Conservation (phyloP, 2,888 invertebrate genomes). For the Lysandra bellargus region DNA sequence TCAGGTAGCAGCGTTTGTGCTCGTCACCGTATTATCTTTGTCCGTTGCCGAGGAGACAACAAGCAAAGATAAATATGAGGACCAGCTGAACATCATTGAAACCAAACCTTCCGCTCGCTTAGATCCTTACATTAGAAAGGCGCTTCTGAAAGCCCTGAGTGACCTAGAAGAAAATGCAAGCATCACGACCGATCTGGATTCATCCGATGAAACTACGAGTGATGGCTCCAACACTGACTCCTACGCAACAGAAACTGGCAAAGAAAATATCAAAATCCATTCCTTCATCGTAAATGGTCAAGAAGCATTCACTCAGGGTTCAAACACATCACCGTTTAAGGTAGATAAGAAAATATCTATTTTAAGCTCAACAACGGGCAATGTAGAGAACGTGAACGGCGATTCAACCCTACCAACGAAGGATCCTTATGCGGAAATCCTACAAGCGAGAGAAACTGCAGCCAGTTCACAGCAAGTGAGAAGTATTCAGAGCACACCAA, state of each 20-base stretch:
- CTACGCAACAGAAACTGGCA: conserved; percentile 35
- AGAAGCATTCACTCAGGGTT: conserved; percentile 62
- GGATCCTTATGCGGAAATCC: conserved; percentile 66
- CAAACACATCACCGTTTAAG: conserved; percentile 57
- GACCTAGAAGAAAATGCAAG: conserved; percentile 84
- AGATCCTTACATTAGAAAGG: conserved; percentile 87
- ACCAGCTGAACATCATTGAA: conserved; percentile 69
- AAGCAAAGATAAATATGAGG: conserved; percentile 53
- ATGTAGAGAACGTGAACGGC: conserved; percentile 65
- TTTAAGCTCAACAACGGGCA: conserved; percentile 68
- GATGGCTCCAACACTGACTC: conserved; percentile 59
- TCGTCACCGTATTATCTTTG: conserved; percentile 54
- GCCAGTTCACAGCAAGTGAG: conserved; percentile 65
- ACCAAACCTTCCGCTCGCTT: conserved; percentile 81
- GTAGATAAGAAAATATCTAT: conserved; percentile 69
- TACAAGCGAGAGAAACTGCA: conserved; percentile 63
- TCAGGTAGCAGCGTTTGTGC: conserved; percentile 60
- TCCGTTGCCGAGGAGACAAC: conserved; percentile 58
- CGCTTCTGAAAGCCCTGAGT: conserved; percentile 87
- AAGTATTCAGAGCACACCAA: conserved; percentile 59
- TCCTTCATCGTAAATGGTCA: conserved; percentile 63
- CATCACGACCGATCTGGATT: conserved; percentile 61
- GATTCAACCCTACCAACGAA: conserved; percentile 64
- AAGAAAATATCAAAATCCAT: conserved; percentile 37
- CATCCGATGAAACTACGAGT: conserved; percentile 39